Base-by-base conservation (phyloP, 1,140 invertebrate species). In the Teleogryllus occipitalis region DNA sequence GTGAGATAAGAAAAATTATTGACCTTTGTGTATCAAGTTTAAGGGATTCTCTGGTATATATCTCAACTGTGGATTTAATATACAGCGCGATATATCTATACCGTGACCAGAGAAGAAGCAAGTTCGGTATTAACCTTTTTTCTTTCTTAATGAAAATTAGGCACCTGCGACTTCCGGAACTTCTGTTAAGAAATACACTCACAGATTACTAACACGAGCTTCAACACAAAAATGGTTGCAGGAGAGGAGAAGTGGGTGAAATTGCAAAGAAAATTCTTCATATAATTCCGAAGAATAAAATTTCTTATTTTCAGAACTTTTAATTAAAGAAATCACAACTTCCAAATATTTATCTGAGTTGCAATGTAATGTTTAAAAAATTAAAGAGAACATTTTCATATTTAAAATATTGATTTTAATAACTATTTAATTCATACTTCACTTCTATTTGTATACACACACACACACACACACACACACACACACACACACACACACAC, bases 401-500 rank as follows among this genome's bases (percentile, higher is more conserved):
- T 15, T 72, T 72, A 72, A 15, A 15, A 72, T 72, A 15, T 3
- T 72, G 14, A 72, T 72, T 1, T 3, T 72, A 15, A 72, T 72
- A 15, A 72, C n/a, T 1, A 72, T 72, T n/a, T 39, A 39, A 39
- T 39, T 39, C 27, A 39, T 39, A 39, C 27, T 39, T 39, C 5
- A 39, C 1, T 39, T 39, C 18, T 12, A 72, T 72, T 72, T 72
- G 22, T 75, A 75, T 75, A 75, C 27, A 75, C 22, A 75, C 75
- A 75, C 27, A 75, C 27, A 75, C 22, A 75, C 22, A 75, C 27
- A 75, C 22, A 75, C 75, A 75, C 22, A 75, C 27, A 75, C 22
- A 75, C 75, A 75, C 22, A 75, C 75, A 75, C 22, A 75, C 27
- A 75, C 22, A 75, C 27, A 75, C 22, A 75, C 75, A 75, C 22